Percentiles rank a stretch among this genome's conserved stretches.
Conservation (phyloP, 92 coral and sea anemone genomes). For the Heteractis magnifica region DNA sequence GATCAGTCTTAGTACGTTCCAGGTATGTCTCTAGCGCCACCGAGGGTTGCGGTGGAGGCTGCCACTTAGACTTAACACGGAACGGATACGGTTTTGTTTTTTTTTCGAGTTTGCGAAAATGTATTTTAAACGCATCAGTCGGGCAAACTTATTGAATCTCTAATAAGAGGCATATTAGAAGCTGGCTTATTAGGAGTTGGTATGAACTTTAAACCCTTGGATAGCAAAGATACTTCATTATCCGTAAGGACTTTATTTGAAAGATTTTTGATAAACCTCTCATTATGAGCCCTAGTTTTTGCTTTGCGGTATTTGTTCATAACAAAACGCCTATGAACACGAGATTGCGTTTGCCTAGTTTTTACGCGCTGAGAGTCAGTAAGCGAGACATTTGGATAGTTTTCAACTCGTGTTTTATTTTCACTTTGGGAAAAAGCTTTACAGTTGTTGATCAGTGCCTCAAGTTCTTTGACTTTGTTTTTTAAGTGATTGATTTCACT, state of each 20-base stretch:
- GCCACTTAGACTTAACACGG: constrained; percentile 47
- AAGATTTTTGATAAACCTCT: constrained; percentile 13
- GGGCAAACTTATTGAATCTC: constrained; percentile 33
- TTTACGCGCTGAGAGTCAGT: too few relatives aligned
- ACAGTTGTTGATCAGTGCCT: background rate
- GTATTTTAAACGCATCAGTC: constrained; percentile 18
- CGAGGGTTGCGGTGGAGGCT: constrained; percentile 45
- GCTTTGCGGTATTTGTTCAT: background rate
- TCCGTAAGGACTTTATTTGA: constrained; percentile 8
- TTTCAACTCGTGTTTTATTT: background rate
- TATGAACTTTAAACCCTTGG: constrained; percentile 28
- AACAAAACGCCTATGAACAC: background rate
- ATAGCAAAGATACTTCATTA: constrained; percentile 8
- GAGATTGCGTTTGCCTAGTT: background rate
- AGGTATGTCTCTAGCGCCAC: constrained; percentile 33
- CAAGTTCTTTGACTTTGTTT: background rate
- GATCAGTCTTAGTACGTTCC: constrained; percentile 13
- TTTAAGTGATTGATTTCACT: background rate
- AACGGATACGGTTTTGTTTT: constrained; percentile 46
- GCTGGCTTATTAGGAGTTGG: constrained; percentile 23
- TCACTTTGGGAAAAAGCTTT: background rate
- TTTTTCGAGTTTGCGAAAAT: constrained; percentile 9
- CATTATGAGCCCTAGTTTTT: constrained; percentile 1
- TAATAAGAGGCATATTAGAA: background rate
- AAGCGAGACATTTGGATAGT: too few relatives aligned